Evolutionary conservation across 2,888 invertebrate genomes (phyloP).

Genomic region (Euphydryas editha): DNA sequence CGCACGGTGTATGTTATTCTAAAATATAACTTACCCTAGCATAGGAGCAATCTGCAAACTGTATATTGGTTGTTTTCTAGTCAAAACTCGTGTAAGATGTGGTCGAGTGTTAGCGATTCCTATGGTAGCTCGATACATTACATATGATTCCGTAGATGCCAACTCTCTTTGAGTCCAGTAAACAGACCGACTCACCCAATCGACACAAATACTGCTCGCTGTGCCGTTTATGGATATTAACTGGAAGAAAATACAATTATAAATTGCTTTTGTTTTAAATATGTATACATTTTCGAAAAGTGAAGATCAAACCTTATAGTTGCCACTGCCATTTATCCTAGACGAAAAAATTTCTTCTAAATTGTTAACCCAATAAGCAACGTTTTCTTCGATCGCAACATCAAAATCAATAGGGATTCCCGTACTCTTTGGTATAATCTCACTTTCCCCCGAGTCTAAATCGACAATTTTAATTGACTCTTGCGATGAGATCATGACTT

Average conservation of each 20-base stretch:
- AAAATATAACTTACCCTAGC: slow-evolving; percentile 80
- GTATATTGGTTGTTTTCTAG: slow-evolving; percentile 82
- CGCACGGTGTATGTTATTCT: not conserved
- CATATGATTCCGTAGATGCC: slow-evolving; percentile 70
- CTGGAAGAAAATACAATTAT: slow-evolving; percentile 48
- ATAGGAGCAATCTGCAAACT: slow-evolving; percentile 90
- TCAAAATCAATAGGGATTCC: slow-evolving; percentile 88
- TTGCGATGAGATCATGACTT: slow-evolving; percentile 88
- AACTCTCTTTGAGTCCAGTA: slow-evolving; percentile 90
- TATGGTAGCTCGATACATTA: slow-evolving; percentile 87
- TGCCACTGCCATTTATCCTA: slow-evolving; percentile 80
- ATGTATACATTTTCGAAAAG: not conserved
- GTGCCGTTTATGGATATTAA: slow-evolving; percentile 74
- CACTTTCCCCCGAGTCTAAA: slow-evolving; percentile 87
- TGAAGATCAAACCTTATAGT: slow-evolving; percentile 67
- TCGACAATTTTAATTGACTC: slow-evolving; percentile 90
- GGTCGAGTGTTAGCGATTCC: slow-evolving; percentile 83
- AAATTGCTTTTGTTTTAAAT: not conserved
- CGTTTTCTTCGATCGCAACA: slow-evolving; percentile 87
- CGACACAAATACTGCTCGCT: slow-evolving; percentile 88
- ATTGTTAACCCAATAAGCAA: slow-evolving; percentile 93
- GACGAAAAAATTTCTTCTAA: slow-evolving; percentile 87
- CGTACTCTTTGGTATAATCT: slow-evolving; percentile 84
- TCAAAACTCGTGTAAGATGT: slow-evolving; percentile 80
- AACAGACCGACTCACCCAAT: slow-evolving; percentile 93